A percentile compares a stretch with the other conserved stretches of the same genome.
Conservation (phyloP, 92 coral and sea anemone genomes). For the Actinernus sp. region DNA sequence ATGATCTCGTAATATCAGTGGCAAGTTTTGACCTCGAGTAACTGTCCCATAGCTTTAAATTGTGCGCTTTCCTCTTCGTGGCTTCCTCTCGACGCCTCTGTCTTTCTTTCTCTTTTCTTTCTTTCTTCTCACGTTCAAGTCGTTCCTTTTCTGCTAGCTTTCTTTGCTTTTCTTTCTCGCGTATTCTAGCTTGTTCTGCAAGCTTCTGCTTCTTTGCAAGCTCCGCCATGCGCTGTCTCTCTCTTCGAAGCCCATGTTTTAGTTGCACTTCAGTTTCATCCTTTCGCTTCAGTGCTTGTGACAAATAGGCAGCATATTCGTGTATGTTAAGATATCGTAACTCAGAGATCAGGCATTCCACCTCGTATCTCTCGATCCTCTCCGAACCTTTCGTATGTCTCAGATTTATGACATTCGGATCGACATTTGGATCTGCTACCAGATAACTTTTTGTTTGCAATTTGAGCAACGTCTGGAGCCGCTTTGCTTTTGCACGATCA, state of each 20-base stretch:
- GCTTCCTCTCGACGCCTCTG: conserved; percentile 52
- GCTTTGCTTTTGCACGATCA: conserved; percentile 58
- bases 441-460: not conserved
- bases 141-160: conserved; percentile 60
- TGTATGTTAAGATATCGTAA: conserved; percentile 44
- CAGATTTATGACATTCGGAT: conserved; percentile 9
- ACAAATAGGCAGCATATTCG: conserved; percentile 52
- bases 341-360: conserved; percentile 54
- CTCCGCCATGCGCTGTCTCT: conserved; percentile 34
- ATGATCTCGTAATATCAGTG: conserved; percentile 57
- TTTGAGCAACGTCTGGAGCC: conserved; percentile 5
- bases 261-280: conserved; percentile 44
- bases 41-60: conserved; percentile 57
- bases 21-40: conserved; percentile 38
- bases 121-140: conserved; percentile 40
- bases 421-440: not conserved
- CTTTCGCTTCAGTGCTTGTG: conserved; percentile 33
- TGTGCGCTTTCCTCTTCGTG: conserved; percentile 37
- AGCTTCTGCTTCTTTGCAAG: conserved; percentile 31
- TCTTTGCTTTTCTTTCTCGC: conserved; percentile 48
- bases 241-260: conserved; percentile 34
- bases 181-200: conserved; percentile 38
- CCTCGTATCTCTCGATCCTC: conserved; percentile 46
- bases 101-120: conserved; percentile 46
- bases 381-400: conserved; percentile 27